Base-by-base conservation (phyloP, 1,140 invertebrate genomes). In the Cyrtorhinus lividipennis region DNA sequence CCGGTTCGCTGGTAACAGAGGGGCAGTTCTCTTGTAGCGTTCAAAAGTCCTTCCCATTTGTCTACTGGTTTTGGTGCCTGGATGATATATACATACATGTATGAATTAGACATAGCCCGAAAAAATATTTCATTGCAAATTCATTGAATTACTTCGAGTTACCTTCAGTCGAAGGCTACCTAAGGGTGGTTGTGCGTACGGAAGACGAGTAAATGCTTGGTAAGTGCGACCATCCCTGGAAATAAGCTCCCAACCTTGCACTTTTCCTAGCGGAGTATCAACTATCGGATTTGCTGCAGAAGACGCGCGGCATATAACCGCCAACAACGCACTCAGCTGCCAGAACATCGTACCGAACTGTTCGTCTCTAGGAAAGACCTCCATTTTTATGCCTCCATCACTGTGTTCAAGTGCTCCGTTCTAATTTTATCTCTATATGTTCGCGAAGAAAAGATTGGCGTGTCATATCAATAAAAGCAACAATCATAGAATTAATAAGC, bases 151-250 rank as follows among this genome's bases (percentile, higher is more conserved):
- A 38, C 15, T 38, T 30, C 1, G 23, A 26, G 1, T 27, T 60
- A 62, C 61, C 61, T 56, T 45, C 12, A 48, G 30, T 2, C 61
- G 20, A 23, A 53, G 22, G 1, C 18, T 2, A n/a, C 61, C 61
- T 1, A 62, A 2, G 5, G 61, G 61, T 26, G 61, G 61, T 22
- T 62, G 23, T 0, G 61, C 61, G 24, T 56, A 62, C 22, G 61
- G 61, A 1, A 62, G 20, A 18, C 26, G 24, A 1, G 61, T 62
- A 20, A 24, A 62, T 1, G 45, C 48, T 23, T 56, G 45, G 61
- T 62, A 62, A 1, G 24, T 30, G 1, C 56, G 27, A 1, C 44
- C 61, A 5, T 56, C 48, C 20, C 48, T 38, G 2, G 27, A 56
- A 10, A 56, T 18, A 12, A 18, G 18, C 46, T 27, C 24, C n/a